Conservation (phyloP, 2,113 vertebrate genomes). For the Prietella phreatophila region DNA sequence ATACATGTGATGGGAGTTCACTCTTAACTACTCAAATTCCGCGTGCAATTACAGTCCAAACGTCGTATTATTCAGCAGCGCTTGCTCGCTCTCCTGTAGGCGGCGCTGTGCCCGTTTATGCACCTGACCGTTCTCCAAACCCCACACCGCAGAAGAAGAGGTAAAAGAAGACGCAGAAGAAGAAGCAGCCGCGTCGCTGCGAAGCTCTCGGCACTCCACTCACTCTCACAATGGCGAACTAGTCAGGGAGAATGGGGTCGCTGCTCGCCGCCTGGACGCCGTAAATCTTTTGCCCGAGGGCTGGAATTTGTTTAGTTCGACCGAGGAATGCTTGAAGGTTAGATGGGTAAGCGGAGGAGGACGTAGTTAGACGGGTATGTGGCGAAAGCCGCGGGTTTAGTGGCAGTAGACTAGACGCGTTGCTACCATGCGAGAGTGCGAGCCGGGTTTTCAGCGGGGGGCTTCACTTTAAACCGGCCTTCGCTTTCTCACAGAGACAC, state of each 20-base stretch:
- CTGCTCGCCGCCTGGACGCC: constrained; percentile 16
- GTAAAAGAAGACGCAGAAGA: constrained; percentile 32
- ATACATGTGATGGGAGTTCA: neutral
- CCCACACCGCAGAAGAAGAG: neutral
- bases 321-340: constrained; percentile 36
- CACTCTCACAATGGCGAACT: constrained; percentile 56
- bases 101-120: constrained; percentile 5
- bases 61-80: neutral
- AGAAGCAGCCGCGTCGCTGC: constrained; percentile 53
- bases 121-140: too few relatives aligned
- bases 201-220: neutral
- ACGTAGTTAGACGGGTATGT: constrained; percentile 38
- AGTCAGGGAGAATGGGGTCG: constrained; percentile 53
- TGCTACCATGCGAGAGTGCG: constrained; percentile 63
- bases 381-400: constrained; percentile 38
- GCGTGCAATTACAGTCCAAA: neutral
- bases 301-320: constrained; percentile 19
- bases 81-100: neutral
- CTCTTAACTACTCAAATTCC: neutral
- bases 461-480: constrained; percentile 24
- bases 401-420: constrained; percentile 51
- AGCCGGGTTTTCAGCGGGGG: constrained; percentile 53
- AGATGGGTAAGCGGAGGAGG: constrained; percentile 48
- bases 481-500: constrained; percentile 20
- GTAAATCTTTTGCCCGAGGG: neutral